These are phyloP conservation scores for Dipodomys stephensi DNA, from an alignment of 2,113 vertebrate species.

Conservation along the genomic window DNA sequence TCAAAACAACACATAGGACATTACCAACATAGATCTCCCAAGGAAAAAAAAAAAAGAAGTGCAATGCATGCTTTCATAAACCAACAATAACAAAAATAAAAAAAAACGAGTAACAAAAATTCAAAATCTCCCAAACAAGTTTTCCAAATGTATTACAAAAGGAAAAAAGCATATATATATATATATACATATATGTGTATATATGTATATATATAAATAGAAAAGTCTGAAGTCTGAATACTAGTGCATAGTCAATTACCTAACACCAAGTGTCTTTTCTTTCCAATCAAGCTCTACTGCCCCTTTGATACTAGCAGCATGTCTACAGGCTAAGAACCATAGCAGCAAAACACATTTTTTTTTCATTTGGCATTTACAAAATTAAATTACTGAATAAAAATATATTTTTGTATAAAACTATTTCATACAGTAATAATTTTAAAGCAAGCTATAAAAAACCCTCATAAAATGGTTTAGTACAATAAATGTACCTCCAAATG, in stretches of 20 bases:
- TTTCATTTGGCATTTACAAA: conserved; percentile 92
- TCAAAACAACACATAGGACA: conserved; percentile 85
- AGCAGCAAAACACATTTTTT: conserved; percentile 92
- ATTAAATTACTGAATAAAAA: conserved; percentile 94
- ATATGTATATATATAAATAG: conserved; percentile 48
- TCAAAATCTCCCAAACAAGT: conserved; percentile 89
- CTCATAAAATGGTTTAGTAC: conserved; percentile 85
- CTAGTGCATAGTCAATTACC: conserved; percentile 92
- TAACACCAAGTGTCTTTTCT: conserved; percentile 82
- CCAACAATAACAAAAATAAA: conserved; percentile 72
- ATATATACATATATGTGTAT: background rate
- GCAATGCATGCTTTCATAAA: conserved; percentile 89
- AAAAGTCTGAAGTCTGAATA: conserved; percentile 87
- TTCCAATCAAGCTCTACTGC: conserved; percentile 88
- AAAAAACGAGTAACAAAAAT: conserved; percentile 78
- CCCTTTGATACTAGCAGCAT: conserved; percentile 89
- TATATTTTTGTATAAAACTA: conserved; percentile 93
- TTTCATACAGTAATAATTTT: conserved; percentile 90
- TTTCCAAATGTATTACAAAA: conserved; percentile 87
- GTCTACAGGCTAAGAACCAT: conserved; percentile 90
- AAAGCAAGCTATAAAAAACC: conserved; percentile 89
- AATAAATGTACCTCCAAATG: conserved; percentile 85
- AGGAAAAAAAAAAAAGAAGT: conserved; percentile 89
- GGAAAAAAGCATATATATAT: conserved; percentile 73
- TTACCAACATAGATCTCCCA: conserved; percentile 90